Evolutionary conservation across 2,888 invertebrate genomes (phyloP), one percentile per base, ranked within the genome.

Genomic region (Apamea anceps): DNA sequence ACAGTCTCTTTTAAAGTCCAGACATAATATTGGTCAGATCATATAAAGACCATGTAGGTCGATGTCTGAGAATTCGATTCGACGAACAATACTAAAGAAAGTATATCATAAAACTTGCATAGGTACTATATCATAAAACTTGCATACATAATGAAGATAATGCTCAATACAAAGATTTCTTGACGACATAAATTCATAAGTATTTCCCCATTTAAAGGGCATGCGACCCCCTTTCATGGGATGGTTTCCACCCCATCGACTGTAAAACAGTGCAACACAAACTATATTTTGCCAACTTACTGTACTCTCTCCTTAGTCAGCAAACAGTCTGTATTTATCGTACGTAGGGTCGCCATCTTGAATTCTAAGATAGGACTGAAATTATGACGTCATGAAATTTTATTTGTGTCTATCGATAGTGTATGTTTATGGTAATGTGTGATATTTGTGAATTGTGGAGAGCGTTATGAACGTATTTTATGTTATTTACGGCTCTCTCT

Each of bases 261-360:
- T 73, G 62, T 85, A 86, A 87, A 85, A 82, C 72, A 85, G 72
- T 86, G 84, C 85, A 87, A 86, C 87, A 90, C 84, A 86, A 88
- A 88, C 90, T 90, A 90, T 86, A 87, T 91, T 91, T 91, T 88
- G 84, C 84, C 82, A 90, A 90, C 87, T 91, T 84, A 79, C 88
- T 90, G 37, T 81, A 79, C 86, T 84, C 85, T 87, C 90, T 91
- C 83, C 86, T 90, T 87, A 86, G 83, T 89, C 62, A 65, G 88
- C 89, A 92, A 93, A 93, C 84, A 92, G 89, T 90, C 91, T 91
- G 86, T 91, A 88, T 93, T 92, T 93, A 91, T 91, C 82, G 84
- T 85, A 57, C 63, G 25, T 85, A 90, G 90, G 89, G 91, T 88
- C 63, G 82, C 91, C 83, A 89, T 81, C 74, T 74, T 81, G 62